Percentiles rank a stretch among this genome's conserved stretches.
phyloP scores from a whole-genome alignment of 1,140 invertebrate species.

The Neocloeon triangulifer region DNA sequence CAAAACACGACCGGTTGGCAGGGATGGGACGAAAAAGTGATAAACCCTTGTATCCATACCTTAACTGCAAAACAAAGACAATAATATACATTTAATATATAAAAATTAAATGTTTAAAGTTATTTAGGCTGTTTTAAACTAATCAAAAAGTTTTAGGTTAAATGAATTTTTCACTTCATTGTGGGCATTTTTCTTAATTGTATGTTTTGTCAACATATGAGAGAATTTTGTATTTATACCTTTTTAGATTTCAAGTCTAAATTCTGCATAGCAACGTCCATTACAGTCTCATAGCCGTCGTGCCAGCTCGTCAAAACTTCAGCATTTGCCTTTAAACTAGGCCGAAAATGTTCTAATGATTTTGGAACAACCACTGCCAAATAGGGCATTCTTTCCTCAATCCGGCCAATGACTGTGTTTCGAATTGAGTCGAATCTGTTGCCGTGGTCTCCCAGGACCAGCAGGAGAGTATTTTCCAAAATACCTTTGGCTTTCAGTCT shows the following conservation, averaged over 20 bases:
- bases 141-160: too few species aligned
- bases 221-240: too few species aligned
- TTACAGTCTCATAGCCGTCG: conserved; percentile 19
- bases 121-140: too few species aligned
- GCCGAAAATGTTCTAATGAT: conserved; percentile 16
- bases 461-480: conserved; percentile 23
- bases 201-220: too few species aligned
- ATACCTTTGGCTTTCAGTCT: conserved; percentile 13
- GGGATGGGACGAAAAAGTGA: conserved; percentile 14
- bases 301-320: conserved; percentile 18
- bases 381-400: conserved; percentile 32
- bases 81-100: too few species aligned
- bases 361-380: conserved; percentile 24
- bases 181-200: too few species aligned
- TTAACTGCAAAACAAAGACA: too few species aligned
- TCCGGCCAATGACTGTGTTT: conserved; percentile 23
- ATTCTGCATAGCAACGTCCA: conserved; percentile 12
- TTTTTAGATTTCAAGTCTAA: background rate
- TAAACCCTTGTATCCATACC: conserved; percentile 6
- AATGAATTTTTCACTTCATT: too few species aligned
- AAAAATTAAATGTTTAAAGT: too few species aligned
- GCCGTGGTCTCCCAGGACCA: conserved; percentile 27
- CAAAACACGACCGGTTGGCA: conserved; percentile 18
- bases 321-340: conserved; percentile 20
- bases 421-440: conserved; percentile 26